Percentiles rank a stretch among this genome's conserved stretches.
phyloP scores from a whole-genome alignment of 1,140 invertebrate species.

The Pseudomyrmex dendroicus region DNA sequence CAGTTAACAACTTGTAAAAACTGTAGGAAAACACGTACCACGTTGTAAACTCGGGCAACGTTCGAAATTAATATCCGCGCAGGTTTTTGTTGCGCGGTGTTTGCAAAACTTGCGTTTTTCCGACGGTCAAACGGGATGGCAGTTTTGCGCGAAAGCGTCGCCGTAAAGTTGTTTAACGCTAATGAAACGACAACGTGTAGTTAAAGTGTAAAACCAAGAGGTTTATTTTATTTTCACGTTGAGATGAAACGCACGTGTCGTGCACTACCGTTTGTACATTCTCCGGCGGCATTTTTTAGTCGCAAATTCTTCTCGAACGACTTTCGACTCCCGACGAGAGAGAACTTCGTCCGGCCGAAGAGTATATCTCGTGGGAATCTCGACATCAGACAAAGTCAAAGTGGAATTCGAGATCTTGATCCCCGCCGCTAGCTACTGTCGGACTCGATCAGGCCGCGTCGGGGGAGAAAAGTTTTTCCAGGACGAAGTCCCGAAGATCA shows the following conservation, averaged over 20 bases:
- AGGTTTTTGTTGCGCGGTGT: slow-evolving; percentile 36
- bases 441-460: background rate
- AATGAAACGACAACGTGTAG: slow-evolving; percentile 1
- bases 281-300: background rate
- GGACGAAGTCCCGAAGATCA: slow-evolving; percentile 62
- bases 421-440: slow-evolving; percentile 62
- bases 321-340: slow-evolving; percentile 26
- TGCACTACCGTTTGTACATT: no score
- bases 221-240: background rate
- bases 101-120: slow-evolving; percentile 37
- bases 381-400: slow-evolving; percentile 58
- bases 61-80: slow-evolving; percentile 47
- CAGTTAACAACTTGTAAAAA: slow-evolving; percentile 38
- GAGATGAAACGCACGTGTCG: slow-evolving; percentile 8
- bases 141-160: slow-evolving; percentile 1
- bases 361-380: slow-evolving; percentile 68
- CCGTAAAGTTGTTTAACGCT: slow-evolving; percentile 48
- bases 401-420: slow-evolving; percentile 61
- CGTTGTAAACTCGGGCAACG: background rate
- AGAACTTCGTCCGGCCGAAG: background rate
- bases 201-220: background rate
- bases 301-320: background rate
- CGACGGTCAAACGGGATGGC: slow-evolving; percentile 4
- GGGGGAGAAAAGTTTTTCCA: slow-evolving; percentile 32
- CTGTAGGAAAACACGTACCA: slow-evolving; percentile 10